Percentiles rank a stretch among this genome's conserved stretches.
Conservation (phyloP, 2,888 invertebrate species). For the Girardia tigrina region DNA sequence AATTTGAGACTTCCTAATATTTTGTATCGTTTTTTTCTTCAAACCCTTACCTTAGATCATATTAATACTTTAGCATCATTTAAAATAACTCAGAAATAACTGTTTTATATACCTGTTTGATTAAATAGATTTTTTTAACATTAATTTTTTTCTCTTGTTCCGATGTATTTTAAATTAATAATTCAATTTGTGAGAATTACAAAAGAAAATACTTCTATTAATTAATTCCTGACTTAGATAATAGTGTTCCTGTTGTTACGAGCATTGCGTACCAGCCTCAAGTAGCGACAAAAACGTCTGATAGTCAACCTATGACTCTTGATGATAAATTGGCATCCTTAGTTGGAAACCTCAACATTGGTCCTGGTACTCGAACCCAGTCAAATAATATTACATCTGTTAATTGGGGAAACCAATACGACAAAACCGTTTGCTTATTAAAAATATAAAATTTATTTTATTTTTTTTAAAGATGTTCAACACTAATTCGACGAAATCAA, state of each 20-base stretch:
- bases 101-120: too few species aligned
- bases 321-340: neutral
- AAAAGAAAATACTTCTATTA: too few species aligned
- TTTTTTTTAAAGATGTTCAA: neutral
- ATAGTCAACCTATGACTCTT: neutral
- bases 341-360: neutral
- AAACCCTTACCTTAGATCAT: too few species aligned
- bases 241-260: neutral
- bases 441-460: neutral
- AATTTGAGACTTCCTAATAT: too few species aligned
- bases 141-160: too few species aligned
- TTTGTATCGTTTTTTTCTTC: too few species aligned
- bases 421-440: neutral
- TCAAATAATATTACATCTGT: neutral
- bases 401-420: neutral
- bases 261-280: neutral
- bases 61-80: too few species aligned
- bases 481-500: neutral
- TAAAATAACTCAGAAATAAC: too few species aligned
- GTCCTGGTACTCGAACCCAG: neutral
- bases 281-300: neutral
- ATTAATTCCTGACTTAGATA: too few species aligned
- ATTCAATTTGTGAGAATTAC: too few species aligned
- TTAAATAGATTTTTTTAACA: too few species aligned
- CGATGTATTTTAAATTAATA: too few species aligned